Evolutionary conservation across 64 coral and sea anemone species (phyloP).

Genomic region (Cladopsammia gracilis): DNA sequence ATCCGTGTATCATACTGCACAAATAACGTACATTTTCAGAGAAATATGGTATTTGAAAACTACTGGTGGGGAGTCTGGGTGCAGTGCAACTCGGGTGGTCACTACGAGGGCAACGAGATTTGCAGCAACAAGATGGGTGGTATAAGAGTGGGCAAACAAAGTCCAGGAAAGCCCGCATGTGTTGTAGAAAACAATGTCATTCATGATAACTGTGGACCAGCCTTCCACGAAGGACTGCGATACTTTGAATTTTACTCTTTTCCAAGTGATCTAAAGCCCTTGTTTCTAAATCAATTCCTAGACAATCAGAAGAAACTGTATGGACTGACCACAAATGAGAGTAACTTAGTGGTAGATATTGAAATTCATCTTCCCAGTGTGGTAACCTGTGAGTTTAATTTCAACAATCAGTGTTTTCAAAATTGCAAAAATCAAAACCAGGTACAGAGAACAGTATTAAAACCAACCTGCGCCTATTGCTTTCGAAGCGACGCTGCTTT

Average conservation of each 20-base stretch:
- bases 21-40: not conserved
- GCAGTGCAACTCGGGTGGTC: not conserved
- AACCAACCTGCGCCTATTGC: not conserved
- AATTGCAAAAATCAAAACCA: not conserved
- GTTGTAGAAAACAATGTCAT: slow-evolving; percentile 5
- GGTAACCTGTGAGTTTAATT: not conserved
- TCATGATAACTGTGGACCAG: not conserved
- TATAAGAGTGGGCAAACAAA: not conserved
- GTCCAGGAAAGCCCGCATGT: not conserved
- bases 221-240: not conserved
- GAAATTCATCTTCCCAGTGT: not conserved
- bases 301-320: too few relatives aligned
- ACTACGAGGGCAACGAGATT: not conserved
- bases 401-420: not conserved
- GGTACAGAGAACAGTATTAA: not conserved
- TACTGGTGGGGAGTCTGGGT: not conserved
- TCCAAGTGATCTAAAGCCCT: not conserved
- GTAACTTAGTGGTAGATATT: too few relatives aligned
- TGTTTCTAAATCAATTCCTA: too few relatives aligned
- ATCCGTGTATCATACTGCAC: not conserved
- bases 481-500: not conserved
- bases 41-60: slow-evolving; percentile 5
- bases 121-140: slow-evolving; percentile 24
- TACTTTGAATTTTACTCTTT: not conserved
- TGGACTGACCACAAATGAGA: not conserved